Base-by-base conservation (phyloP, 2,113 vertebrate genomes). In the Limanda limanda region DNA sequence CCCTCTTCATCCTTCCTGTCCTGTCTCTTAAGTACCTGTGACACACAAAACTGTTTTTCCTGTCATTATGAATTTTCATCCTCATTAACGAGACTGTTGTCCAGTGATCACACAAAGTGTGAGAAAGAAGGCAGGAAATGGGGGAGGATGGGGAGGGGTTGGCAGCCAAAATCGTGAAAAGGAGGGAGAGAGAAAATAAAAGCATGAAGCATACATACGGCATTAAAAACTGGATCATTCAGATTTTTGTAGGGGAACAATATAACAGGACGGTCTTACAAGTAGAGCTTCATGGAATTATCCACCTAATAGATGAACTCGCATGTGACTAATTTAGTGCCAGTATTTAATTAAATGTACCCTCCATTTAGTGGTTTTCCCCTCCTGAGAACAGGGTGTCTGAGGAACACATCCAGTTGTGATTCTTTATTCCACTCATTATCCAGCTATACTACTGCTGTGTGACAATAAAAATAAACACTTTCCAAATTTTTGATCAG, bases 11-110 rank as follows among this genome's bases (percentile, higher is more conserved):
- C 74, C 47, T n/a, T 10, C 17, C 54, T 57, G 52, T 52, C 11
- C 68, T 1, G 5, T 72, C 58, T 72, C 27, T 74, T 69, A 74
- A 86, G 42, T 65, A 90, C 84, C 82, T 89, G 71, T 70, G 77
- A 83, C 84, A 82, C 78, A 85, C 51, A 69, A 61, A 82, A 74
- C 64, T 37, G 67, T 77, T 83, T 69, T 63, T 61, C 86, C 72
- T 87, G 91, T 92, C 88, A 84, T 66, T 3, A 47, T 62, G 45
- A 42, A 89, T 92, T 84, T 83, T 71, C 81, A 62, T 92, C 88
- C 81, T 91, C 88, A 88, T 92, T 88, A 92, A 35, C 0, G 54
- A 70, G 70, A 60, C 55, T 64, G 79, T 55, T 85, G 77, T 68
- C 65, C 74, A 78, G 76, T 9, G 65, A 78, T 86, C 45, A 77